Conservation (phyloP, 2,113 vertebrate genomes). For the Procavia capensis region DNA sequence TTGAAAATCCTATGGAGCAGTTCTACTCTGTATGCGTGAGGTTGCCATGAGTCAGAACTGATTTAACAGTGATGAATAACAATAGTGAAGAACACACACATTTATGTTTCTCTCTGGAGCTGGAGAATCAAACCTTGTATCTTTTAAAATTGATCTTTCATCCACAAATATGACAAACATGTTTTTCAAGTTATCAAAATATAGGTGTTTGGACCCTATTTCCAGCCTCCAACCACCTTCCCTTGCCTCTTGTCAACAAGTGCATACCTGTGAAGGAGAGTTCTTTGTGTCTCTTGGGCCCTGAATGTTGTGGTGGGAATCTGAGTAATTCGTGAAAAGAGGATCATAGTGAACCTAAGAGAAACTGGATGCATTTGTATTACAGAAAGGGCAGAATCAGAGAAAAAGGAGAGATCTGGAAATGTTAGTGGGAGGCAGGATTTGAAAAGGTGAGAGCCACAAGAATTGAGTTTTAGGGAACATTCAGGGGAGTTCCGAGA, state of each 20-base stretch:
- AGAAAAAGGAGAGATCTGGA: neutral
- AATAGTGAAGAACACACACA: constrained; percentile 40
- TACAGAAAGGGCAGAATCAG: neutral
- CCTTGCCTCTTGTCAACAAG: neutral
- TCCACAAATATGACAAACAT: neutral
- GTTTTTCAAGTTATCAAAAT: neutral
- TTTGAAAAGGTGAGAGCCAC: neutral
- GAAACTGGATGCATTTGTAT: neutral
- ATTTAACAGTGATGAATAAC: too few relatives aligned
- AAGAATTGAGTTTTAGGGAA: neutral
- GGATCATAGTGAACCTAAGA: neutral
- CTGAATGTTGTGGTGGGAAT: neutral
- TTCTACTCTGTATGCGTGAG: too few relatives aligned
- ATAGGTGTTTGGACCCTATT: neutral
- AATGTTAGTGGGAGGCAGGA: neutral
- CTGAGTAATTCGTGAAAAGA: neutral
- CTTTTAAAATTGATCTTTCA: neutral
- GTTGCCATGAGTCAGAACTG: too few relatives aligned
- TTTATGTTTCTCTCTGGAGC: constrained; percentile 55
- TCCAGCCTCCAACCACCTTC: neutral
- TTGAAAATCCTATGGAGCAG: too few relatives aligned
- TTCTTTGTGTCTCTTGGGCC: neutral
- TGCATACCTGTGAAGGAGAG: neutral
- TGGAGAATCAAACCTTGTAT: constrained; percentile 73
- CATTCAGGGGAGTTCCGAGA: neutral